Conservation (phyloP, 2,888 invertebrate genomes). For the Pediacus dermestoides region DNA sequence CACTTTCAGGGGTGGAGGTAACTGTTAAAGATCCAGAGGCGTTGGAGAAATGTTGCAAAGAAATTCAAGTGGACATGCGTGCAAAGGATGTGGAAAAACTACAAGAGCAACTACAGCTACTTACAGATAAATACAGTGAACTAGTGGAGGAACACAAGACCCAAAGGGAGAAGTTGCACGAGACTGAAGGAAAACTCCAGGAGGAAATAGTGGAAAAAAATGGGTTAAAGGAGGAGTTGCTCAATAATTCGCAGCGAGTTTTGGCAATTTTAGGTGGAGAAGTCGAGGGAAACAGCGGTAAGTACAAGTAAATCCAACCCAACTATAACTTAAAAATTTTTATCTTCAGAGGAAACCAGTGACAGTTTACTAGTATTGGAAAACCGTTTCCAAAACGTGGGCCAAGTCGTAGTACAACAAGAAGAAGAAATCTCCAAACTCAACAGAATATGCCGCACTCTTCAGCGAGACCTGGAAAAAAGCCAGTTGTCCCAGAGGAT, state of each 20-base stretch:
- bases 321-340: slow-evolving; percentile 4
- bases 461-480: slow-evolving; percentile 68
- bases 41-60: slow-evolving; percentile 39
- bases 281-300: slow-evolving; percentile 54
- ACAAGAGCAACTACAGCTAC: slow-evolving; percentile 56
- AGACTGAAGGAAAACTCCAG: slow-evolving; percentile 60
- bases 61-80: slow-evolving; percentile 55
- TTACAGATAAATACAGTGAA: slow-evolving; percentile 60
- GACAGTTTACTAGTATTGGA: slow-evolving; percentile 75
- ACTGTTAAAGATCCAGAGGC: slow-evolving; percentile 39
- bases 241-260: slow-evolving; percentile 69
- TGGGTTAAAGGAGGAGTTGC: slow-evolving; percentile 70
- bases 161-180: slow-evolving; percentile 50
- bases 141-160: slow-evolving; percentile 51
- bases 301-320: slow-evolving; percentile 52
- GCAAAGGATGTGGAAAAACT: slow-evolving; percentile 63
- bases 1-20: slow-evolving; percentile 59
- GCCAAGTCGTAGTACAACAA: slow-evolving; percentile 70
- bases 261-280: slow-evolving; percentile 58
- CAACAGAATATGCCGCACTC: slow-evolving; percentile 64
- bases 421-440: slow-evolving; percentile 72
- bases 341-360: slow-evolving; percentile 26
- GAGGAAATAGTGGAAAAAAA: slow-evolving; percentile 70
- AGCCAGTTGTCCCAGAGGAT: slow-evolving; percentile 65
- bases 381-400: slow-evolving; percentile 69